A percentile compares a stretch with the other conserved stretches of the same genome.
Conservation (phyloP, 2,888 invertebrate species). For the Choreutis nemorana region DNA sequence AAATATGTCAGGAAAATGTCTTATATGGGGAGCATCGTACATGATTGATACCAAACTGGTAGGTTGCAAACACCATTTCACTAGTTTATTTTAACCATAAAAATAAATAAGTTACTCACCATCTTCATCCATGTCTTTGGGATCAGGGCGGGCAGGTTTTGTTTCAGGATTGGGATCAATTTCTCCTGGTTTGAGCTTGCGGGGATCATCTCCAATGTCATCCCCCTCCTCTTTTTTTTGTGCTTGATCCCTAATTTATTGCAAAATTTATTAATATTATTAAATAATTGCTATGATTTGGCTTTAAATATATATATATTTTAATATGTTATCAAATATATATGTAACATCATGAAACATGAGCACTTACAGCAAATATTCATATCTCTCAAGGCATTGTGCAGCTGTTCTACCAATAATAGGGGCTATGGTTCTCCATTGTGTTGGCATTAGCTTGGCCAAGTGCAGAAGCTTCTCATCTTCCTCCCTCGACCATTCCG, state of each 20-base stretch:
- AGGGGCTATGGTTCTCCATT: slow-evolving; percentile 99
- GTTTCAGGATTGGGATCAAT: slow-evolving; percentile 99
- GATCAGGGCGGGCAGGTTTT: slow-evolving; percentile 98
- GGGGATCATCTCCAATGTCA: slow-evolving; percentile 91
- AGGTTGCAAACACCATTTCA: too few relatives aligned
- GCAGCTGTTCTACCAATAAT: slow-evolving; percentile 99
- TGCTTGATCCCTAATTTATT: slow-evolving; percentile 85
- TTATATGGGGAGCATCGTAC: too few relatives aligned
- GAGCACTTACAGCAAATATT: slow-evolving; percentile 92
- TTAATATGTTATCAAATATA: too few relatives aligned
- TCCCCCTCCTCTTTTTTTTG: slow-evolving; percentile 96
- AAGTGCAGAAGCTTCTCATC: slow-evolving; percentile 97
- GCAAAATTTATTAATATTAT: neutral
- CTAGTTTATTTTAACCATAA: too few relatives aligned
- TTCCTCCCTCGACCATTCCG: slow-evolving; percentile 99
- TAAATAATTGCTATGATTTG: too few relatives aligned
- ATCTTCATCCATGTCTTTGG: slow-evolving; percentile 99
- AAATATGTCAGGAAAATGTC: too few relatives aligned
- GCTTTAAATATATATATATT: too few relatives aligned
- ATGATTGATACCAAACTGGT: too few relatives aligned
- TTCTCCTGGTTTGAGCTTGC: slow-evolving; percentile 98
- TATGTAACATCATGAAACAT: neutral
- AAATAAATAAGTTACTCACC: too few relatives aligned
- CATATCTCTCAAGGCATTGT: slow-evolving; percentile 97
- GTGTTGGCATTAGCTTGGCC: slow-evolving; percentile 99